Percentiles rank a stretch among this genome's conserved stretches.
Evolutionary conservation across 2,113 vertebrate genomes (phyloP).

Genomic region (Onychostoma macrolepis): DNA sequence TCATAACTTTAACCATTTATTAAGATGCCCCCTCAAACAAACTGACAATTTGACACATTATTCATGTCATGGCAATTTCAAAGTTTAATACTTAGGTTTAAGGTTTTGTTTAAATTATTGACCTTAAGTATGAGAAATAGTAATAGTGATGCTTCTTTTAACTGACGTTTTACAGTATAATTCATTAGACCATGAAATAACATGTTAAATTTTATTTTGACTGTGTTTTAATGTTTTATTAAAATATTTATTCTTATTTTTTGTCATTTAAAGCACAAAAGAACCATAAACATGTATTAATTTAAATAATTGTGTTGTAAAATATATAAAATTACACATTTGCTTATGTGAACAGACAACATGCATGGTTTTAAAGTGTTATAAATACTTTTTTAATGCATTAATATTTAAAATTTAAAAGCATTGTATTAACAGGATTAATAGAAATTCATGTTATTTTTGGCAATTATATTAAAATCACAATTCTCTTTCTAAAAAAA

Average conservation of each 20-base stretch:
- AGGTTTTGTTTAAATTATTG: background rate
- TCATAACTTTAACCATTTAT: background rate
- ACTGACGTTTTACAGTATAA: background rate
- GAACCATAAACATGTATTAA: background rate
- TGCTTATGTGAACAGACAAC: background rate
- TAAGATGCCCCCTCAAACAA: background rate
- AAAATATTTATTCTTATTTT: background rate
- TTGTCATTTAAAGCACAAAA: background rate
- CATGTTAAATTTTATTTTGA: background rate
- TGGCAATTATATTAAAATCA: too few relatives aligned
- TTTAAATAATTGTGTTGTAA: background rate
- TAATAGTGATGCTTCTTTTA: background rate
- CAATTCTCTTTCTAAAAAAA: too few relatives aligned
- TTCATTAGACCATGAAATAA: background rate
- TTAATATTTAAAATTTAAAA: too few relatives aligned
- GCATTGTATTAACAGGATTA: too few relatives aligned
- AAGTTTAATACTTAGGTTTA: background rate
- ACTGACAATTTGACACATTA: background rate
- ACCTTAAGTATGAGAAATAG: background rate
- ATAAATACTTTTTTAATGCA: too few relatives aligned
- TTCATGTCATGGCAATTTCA: background rate
- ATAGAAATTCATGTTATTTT: too few relatives aligned
- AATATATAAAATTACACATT: background rate
- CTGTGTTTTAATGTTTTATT: background rate
- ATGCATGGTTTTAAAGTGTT: too few relatives aligned